A percentile compares a stretch with the other conserved stretches of the same genome.
phyloP scores from a whole-genome alignment of 2,797 vertebrate genomes.

The Tauraco hartlaubi region DNA sequence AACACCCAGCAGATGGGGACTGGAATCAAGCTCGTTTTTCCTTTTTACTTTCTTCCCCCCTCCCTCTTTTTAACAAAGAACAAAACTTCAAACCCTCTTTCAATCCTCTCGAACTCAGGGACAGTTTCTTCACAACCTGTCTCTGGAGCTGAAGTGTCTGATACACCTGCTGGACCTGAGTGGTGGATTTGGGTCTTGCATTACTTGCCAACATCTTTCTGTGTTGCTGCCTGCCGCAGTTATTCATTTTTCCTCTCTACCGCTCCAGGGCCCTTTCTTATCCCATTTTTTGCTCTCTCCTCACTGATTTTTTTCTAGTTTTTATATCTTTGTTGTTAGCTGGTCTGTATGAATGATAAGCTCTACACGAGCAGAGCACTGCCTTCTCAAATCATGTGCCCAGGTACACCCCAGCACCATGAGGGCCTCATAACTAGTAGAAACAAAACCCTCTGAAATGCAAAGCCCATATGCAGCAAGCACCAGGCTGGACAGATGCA shows the following conservation, averaged over 20 bases:
- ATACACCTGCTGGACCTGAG: neutral
- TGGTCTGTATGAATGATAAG: neutral
- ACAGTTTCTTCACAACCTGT: neutral
- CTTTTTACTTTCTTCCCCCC: no score
- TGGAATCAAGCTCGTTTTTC: neutral
- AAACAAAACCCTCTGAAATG: neutral
- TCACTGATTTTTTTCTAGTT: neutral
- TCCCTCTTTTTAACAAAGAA: neutral
- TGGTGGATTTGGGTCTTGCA: neutral
- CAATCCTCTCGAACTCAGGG: neutral
- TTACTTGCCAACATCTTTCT: rapidly evolving
- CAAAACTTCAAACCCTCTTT: neutral
- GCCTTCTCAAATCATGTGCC: rapidly evolving
- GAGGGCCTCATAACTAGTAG: neutral
- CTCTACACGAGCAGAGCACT: rapidly evolving
- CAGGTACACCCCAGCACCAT: rapidly evolving
- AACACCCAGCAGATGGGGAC: constrained; percentile 33
- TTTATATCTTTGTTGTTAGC: neutral
- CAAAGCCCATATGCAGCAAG: neutral
- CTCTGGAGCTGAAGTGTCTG: neutral
- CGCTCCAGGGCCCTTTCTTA: neutral
- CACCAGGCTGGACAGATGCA: no score
- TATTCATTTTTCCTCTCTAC: neutral
- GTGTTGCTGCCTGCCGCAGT: neutral
- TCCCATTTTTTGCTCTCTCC: neutral